Conservation (phyloP, 2,888 invertebrate species). For the Dusona sp. region DNA sequence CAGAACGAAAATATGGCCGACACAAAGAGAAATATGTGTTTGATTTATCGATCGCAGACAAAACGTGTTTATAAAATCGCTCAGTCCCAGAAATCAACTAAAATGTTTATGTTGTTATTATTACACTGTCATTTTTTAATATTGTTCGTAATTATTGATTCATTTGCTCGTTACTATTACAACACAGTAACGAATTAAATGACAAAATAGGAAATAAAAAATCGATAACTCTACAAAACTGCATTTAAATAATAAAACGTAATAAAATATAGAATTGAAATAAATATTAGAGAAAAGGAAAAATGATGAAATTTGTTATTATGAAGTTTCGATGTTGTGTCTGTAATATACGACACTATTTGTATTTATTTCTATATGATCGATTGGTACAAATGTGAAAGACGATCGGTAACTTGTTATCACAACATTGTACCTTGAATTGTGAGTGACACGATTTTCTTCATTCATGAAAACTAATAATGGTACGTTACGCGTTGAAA, state of each 20-base stretch:
- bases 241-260: neutral
- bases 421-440: conserved; percentile 58
- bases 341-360: neutral
- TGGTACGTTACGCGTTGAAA: neutral
- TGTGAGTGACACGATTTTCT: conserved; percentile 41
- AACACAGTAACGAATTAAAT: too few relatives aligned
- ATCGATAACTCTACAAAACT: neutral
- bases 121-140: neutral
- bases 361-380: neutral
- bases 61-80: neutral
- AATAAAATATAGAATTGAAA: neutral
- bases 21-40: too few relatives aligned
- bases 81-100: neutral
- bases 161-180: neutral
- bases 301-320: neutral
- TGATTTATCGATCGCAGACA: too few relatives aligned
- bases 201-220: neutral
- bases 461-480: conserved; percentile 19
- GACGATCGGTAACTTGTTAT: conserved; percentile 11
- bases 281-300: neutral
- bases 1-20: too few relatives aligned
- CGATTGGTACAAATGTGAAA: neutral
- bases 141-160: neutral
- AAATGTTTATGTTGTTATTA: neutral
- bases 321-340: neutral